Base-by-base conservation (phyloP, 1,140 invertebrate genomes). In the Cydia amplana region DNA sequence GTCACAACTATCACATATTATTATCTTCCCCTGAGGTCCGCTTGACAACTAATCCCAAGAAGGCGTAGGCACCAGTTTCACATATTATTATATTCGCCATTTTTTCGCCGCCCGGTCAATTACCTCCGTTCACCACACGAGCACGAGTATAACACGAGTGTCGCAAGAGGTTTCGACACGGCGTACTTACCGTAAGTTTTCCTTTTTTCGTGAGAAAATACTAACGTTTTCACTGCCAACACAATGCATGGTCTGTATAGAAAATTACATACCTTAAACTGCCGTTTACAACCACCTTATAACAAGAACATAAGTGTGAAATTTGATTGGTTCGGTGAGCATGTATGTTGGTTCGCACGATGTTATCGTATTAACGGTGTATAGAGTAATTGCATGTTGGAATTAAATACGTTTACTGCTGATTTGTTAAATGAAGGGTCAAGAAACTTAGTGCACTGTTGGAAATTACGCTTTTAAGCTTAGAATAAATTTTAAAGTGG, bases 181-280 rank as follows among this genome's bases (percentile, higher is more conserved):
- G 81, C 60, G 70, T 74, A 74, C 60, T 63, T 74, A 74, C 73
- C 83, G 83, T 82, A 85, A 84, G 87, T 88, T 91, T 91, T 89
- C 87, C 87, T 90, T 91, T 91, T 91, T 91, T 90, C 89, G 89
- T 91, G 88, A 86, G 89, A 91, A 90, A 86, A 88, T 83, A 76
- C 75, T 80, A 74, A 79, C 84, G 87, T 90, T 91, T 91, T 91
- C 90, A 89, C 89, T 51, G 60, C 73, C 79, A 65, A 77, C 74
- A 90, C 89, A 91, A 91, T 90, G 87, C 76, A 72, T 74, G 78
- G 76, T 78, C 77, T 79, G 74, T 84, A 79, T 87, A 86, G 82
- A 85, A 86, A 85, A 82, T 77, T 73, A 75, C 80, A 60, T 81
- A 72, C n/a, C 72, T 81, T 74, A n/a, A 74, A 78, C 25, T 83